Evolutionary conservation across 2,113 vertebrate species (phyloP).

Genomic region (Zapus hudsonius): DNA sequence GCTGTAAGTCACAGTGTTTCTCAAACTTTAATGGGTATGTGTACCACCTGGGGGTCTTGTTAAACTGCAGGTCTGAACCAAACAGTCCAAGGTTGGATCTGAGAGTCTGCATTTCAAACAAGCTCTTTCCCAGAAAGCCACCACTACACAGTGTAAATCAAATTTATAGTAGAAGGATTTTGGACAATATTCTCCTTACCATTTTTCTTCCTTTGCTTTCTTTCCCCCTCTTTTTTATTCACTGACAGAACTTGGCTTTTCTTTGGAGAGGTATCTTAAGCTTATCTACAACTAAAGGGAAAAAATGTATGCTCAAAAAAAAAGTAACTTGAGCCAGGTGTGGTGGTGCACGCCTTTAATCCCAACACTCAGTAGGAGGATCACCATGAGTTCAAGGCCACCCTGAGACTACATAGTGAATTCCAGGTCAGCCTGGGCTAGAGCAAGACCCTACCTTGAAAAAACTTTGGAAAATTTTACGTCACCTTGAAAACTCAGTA

Average conservation of each 20-base stretch:
- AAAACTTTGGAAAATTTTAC: too few species aligned
- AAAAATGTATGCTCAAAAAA: not conserved
- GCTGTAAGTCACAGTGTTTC: not conserved
- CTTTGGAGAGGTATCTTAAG: not conserved
- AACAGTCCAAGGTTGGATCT: not conserved
- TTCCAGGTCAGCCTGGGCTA: too few species aligned
- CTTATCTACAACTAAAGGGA: not conserved
- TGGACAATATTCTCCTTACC: not conserved
- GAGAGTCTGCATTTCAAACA: not conserved
- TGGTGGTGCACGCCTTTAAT: too few species aligned
- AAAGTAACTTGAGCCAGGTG: too few species aligned
- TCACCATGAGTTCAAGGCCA: too few species aligned
- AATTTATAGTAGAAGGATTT: not conserved
- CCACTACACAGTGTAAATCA: not conserved
- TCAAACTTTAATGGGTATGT: not conserved
- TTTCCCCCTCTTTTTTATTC: not conserved
- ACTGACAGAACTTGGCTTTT: not conserved
- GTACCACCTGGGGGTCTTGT: not conserved
- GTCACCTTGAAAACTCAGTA: not conserved
- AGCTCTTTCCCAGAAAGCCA: not conserved
- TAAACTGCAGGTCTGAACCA: not conserved
- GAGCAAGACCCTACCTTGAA: too few species aligned
- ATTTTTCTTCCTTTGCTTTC: not conserved
- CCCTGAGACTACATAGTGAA: too few species aligned
- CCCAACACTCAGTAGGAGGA: too few species aligned